Evolutionary conservation across 1,140 invertebrate genomes (phyloP).

Genomic region (Drosophila prosaltans): DNA sequence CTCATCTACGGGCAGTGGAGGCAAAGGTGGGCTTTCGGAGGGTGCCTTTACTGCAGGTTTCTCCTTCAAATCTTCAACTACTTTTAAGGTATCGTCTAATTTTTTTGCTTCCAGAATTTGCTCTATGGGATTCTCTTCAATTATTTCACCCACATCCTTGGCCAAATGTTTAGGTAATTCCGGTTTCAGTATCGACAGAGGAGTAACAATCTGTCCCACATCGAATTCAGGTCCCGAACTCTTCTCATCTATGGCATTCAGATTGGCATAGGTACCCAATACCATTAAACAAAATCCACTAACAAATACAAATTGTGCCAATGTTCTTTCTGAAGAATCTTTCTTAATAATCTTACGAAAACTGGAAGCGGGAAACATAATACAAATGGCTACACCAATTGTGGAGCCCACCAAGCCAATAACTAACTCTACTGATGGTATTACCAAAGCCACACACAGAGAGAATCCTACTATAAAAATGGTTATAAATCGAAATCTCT

Average conservation of each 20-base stretch:
- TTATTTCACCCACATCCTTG: constrained; percentile 26
- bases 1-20: constrained; percentile 71
- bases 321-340: constrained; percentile 88
- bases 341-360: constrained; percentile 89
- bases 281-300: constrained; percentile 92
- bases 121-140: constrained; percentile 26
- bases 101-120: constrained; percentile 38
- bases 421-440: constrained; percentile 96
- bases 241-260: constrained; percentile 89
- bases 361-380: constrained; percentile 93
- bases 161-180: constrained; percentile 55
- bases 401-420: constrained; percentile 96
- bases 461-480: constrained; percentile 90
- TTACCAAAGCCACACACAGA: constrained; percentile 89
- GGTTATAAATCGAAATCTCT: constrained; percentile 91
- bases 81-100: constrained; percentile 12
- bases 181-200: constrained; percentile 63
- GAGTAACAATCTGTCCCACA: constrained; percentile 51
- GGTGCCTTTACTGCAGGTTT: constrained; percentile 14
- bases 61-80: constrained; percentile 32
- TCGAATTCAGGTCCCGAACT: constrained; percentile 79
- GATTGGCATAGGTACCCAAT: constrained; percentile 93
- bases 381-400: constrained; percentile 96
- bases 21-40: constrained; percentile 61
- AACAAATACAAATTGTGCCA: constrained; percentile 90